A percentile compares a stretch with the other conserved stretches of the same genome.
Conservation (phyloP, 2,888 invertebrate species). For the Perizoma affinitatum region DNA sequence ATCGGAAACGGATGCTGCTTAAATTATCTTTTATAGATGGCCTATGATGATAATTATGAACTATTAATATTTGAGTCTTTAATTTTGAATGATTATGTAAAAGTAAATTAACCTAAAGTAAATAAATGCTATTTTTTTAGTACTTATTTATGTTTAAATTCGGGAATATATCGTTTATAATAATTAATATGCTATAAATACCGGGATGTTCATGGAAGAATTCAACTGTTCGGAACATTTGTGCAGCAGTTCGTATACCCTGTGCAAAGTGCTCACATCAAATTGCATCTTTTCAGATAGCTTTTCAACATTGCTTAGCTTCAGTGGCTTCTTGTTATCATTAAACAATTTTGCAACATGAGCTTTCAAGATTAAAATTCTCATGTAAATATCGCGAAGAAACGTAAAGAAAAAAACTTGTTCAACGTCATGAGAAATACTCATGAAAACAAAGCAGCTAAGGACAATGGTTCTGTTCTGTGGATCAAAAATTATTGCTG, state of each 20-base stretch:
- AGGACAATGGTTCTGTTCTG: not conserved
- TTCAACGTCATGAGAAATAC: conserved; percentile 58
- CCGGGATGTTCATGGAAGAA: conserved; percentile 64
- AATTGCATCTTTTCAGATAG: conserved; percentile 53
- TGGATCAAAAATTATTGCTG: conserved; percentile 3
- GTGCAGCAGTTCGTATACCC: conserved; percentile 62
- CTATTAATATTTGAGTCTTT: too few species aligned
- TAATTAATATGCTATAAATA: conserved; percentile 27
- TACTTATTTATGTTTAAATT: too few species aligned
- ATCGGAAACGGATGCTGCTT: too few species aligned
- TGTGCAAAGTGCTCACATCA: conserved; percentile 59
- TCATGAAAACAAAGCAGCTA: conserved; percentile 34
- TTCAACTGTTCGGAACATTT: conserved; percentile 63
- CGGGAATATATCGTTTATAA: too few species aligned
- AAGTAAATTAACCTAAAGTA: too few species aligned
- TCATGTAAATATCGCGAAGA: conserved; percentile 49
- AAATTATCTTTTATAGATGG: too few species aligned
- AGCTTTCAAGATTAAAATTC: conserved; percentile 60
- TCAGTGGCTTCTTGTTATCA: conserved; percentile 31
- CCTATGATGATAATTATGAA: too few species aligned
- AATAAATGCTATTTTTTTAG: too few species aligned
- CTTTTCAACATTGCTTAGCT: conserved; percentile 48
- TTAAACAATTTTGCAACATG: conserved; percentile 54
- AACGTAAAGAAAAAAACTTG: conserved; percentile 55
- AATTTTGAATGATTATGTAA: too few species aligned